Conservation (phyloP, 2,888 invertebrate genomes). For the Trachelus tabidus region DNA sequence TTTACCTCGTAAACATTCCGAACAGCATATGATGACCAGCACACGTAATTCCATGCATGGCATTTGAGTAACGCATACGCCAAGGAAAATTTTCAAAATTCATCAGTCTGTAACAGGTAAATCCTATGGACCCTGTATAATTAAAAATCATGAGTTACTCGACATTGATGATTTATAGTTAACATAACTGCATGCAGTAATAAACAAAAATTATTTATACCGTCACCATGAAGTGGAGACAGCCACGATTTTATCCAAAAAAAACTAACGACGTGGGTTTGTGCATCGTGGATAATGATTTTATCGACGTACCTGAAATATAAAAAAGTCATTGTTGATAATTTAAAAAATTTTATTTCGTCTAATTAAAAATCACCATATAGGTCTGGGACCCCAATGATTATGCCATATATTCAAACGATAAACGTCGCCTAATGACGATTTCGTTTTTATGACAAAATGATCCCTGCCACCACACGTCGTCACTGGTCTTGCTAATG, state of each 20-base stretch:
- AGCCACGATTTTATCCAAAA: conserved; percentile 16
- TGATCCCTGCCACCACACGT: conserved; percentile 11
- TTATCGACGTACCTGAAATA: conserved; percentile 11
- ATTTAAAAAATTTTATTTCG: not conserved
- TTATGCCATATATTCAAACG: conserved; percentile 17
- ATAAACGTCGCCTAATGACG: conserved; percentile 16
- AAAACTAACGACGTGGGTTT: conserved; percentile 13
- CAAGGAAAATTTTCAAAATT: conserved; percentile 13
- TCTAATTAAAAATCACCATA: conserved; percentile 7
- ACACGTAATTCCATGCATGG: conserved; percentile 2
- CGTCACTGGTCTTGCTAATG: conserved; percentile 11
- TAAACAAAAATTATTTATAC: not conserved
- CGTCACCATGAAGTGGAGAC: conserved; percentile 9
- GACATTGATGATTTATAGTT: too few species aligned
- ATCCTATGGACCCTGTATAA: conserved; percentile 12
- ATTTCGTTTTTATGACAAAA: conserved; percentile 8
- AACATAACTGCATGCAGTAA: too few species aligned
- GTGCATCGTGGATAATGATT: conserved; percentile 15
- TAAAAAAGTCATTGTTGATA: not conserved
- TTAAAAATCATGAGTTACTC: not conserved
- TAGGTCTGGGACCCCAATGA: conserved; percentile 6
- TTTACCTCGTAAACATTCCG: conserved; percentile 12
- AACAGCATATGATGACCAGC: conserved; percentile 12
- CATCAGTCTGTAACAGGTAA: conserved; percentile 18
- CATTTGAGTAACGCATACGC: conserved; percentile 7